Evolutionary conservation across 2,113 vertebrate species (phyloP).

Genomic region (Pongo pygmaeus): DNA sequence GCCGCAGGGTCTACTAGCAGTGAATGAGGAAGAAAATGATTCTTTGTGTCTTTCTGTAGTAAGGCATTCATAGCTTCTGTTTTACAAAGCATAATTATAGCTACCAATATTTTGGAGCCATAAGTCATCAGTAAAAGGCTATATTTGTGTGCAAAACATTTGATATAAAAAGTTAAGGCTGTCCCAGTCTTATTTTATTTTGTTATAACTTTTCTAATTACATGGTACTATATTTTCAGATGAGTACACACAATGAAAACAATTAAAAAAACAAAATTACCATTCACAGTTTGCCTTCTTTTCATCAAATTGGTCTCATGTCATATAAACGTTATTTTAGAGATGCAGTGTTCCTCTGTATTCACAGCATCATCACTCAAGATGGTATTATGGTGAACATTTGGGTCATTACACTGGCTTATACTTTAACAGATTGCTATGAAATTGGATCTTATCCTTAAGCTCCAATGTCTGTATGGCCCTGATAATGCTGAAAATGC

Average conservation of each 20-base stretch:
- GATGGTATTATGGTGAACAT: no score
- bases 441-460: no score
- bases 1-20: background rate
- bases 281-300: background rate
- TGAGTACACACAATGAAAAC: background rate
- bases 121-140: background rate
- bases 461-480: background rate
- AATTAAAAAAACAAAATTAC: background rate
- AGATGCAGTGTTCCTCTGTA: no score
- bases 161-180: background rate
- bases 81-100: no score
- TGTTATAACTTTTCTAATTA: background rate
- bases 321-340: no score
- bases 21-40: no score
- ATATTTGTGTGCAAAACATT: background rate
- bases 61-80: no score
- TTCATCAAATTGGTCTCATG: no score
- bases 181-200: background rate
- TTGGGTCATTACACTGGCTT: no score
- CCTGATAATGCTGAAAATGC: conserved; percentile 56
- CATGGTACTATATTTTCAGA: background rate
- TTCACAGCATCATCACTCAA: no score
- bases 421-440: no score
- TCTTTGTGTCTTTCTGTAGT: no score
- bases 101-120: background rate